phyloP scores from a whole-genome alignment of 37 sponge, comb jelly and placozoan species.

The Mnemiopsis leidyi region DNA sequence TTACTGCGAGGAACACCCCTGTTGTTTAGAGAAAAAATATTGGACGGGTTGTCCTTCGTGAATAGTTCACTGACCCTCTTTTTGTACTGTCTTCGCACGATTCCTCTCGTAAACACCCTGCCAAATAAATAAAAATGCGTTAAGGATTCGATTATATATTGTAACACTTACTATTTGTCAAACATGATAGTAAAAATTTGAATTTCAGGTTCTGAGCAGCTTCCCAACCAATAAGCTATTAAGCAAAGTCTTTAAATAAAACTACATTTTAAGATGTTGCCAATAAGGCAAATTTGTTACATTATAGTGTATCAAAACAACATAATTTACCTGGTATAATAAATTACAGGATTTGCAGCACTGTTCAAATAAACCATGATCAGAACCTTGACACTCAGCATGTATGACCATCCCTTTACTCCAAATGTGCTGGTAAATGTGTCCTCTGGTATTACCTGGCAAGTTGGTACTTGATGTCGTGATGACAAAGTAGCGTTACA shows the following conservation, averaged over 20 bases:
- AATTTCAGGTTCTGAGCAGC: no score
- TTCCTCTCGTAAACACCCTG: slow-evolving; percentile 5
- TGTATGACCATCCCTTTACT: slow-evolving; percentile 13
- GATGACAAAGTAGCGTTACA: no score
- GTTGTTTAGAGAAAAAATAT: neutral
- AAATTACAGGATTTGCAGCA: slow-evolving; percentile 3
- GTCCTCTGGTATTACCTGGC: neutral
- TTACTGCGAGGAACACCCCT: neutral
- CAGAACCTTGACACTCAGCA: neutral
- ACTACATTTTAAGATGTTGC: no score
- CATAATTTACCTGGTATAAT: neutral
- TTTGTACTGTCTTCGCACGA: neutral
- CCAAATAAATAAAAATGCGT: neutral
- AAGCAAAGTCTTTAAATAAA: no score
- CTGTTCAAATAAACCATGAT: slow-evolving; percentile 15
- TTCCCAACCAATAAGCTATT: no score
- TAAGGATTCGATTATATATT: no score
- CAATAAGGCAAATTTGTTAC: no score
- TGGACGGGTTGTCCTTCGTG: neutral
- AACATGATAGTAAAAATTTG: no score
- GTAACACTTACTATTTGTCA: no score
- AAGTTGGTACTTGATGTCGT: no score
- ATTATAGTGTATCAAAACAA: no score
- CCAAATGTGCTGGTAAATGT: neutral
- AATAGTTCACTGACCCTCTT: neutral